A percentile compares a stretch with the other conserved stretches of the same genome.
Conservation (phyloP, 2,888 invertebrate species). For the Ochropleura leucogaster region DNA sequence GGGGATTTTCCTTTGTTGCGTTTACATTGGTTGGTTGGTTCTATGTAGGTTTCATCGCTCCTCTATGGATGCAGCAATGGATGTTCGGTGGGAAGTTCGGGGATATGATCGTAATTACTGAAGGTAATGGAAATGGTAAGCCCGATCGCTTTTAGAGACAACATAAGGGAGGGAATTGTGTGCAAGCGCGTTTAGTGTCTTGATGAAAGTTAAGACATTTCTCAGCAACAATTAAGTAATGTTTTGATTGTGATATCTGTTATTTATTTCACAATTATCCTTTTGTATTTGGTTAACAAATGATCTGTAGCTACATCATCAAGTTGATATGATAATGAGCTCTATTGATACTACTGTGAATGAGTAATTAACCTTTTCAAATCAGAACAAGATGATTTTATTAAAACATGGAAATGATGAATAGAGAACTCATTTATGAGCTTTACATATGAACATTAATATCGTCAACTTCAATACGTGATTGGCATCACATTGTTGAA, state of each 20-base stretch:
- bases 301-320: background rate
- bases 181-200: background rate
- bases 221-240: background rate
- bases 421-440: constrained; percentile 1
- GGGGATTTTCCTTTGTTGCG: constrained; percentile 14
- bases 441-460: background rate
- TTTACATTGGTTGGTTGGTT: constrained; percentile 27
- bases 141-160: constrained; percentile 49
- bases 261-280: background rate
- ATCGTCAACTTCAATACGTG: background rate
- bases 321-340: constrained; percentile 27
- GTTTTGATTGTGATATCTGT: background rate
- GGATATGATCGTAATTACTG: constrained; percentile 21
- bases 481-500: constrained; percentile 9
- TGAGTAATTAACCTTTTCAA: constrained; percentile 29
- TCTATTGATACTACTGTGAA: constrained; percentile 22
- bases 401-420: constrained; percentile 2
- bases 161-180: constrained; percentile 28
- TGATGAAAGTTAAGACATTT: background rate
- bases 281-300: constrained; percentile 4
- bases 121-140: constrained; percentile 52
- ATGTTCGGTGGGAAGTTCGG: constrained; percentile 18
- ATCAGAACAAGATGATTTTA: constrained; percentile 7
- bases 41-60: background rate
- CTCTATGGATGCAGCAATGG: constrained; percentile 22